Evolutionary conservation across 2,888 invertebrate genomes (phyloP), one percentile per base, ranked within the genome.

Genomic region (Gasteruption jaculator): DNA sequence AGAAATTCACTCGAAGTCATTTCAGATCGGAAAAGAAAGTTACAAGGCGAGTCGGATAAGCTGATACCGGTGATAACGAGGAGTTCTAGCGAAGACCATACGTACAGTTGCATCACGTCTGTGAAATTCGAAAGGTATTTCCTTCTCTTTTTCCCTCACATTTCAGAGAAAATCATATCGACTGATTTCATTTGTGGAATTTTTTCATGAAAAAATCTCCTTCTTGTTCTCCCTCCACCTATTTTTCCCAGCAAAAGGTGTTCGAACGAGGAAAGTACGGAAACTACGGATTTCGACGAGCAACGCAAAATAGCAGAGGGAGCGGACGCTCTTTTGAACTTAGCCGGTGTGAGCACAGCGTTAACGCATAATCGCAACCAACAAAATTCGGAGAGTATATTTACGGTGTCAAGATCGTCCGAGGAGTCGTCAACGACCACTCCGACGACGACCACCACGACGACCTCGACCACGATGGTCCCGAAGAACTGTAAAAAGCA

Each of bases 41-140:
- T 53, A 18, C 45, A 50, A 10, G 44, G 20, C 16, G 67, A 68
- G 34, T 57, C 62, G 4, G 65, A 70, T 40, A 61, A 67, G 38
- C 49, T 71, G 44, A 71, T 72, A 46, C 75, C 76, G 57, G 83
- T 91, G 52, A 89, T 91, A 57, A 91, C 91, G 3, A 85, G 85
- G 38, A 88, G 87, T 59, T 90, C 91, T 1, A 91, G 90, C 71
- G 90, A 91, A 73, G 94, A 94, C 76, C 93, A 94, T 73, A 91
- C 91, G 38, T 94, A 93, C 74, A 91, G 90, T 43, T 68, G 68
- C 41, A 63, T 69, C 25, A 63, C 69, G 6, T 68, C 70, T 4
- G 50, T 63, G 10, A 66, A 67, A 44, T 50, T 64, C 36, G 69
- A 66, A 51, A 65, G 66, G 70, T 70, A 50, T 39, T 29, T 18